Base-by-base conservation (phyloP, 2,888 invertebrate genomes). In the Ecliptopera silaceata region DNA sequence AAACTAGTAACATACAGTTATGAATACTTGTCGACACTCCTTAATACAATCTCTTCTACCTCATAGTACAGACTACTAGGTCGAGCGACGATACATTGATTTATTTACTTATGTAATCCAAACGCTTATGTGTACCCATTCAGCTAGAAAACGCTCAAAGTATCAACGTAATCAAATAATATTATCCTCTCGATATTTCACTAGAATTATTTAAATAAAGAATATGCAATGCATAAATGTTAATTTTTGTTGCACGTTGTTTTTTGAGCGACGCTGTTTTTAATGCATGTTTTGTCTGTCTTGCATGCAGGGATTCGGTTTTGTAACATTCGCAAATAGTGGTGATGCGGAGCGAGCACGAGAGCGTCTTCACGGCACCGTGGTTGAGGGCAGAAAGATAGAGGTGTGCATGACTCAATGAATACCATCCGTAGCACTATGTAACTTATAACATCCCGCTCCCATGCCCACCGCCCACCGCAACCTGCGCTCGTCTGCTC, bases 291-390 rank as follows among this genome's bases (percentile, higher is more conserved):
- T 95, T 96, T 96, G 95, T 96, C 95, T 96, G 96, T 97, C 96
- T 94, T 96, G 96, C 97, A 97, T 97, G 96, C 97, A 99, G 99
- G 99, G 99, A 95, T 99, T 99, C 96, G 99, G 99, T 96, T 99
- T 99, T 97, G 99, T 99, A 96, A 99, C 99, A 96, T 99, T 99
- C 97, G 98, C 98, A 96, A 98, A 97, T 96, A 98, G 98, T 95
- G 97, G 96, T 95, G 99, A 99, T 95, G 99, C 99, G 94, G 99
- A 99, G 96, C 97, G 97, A 95, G 99, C 99, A 96, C 98, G 99
- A 95, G 98, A 98, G 96, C 98, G 98, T 96, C 97, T 99, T 95
- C 99, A 99, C 96, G 99, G 99, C 96, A 98, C 98, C 95, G 98
- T 99, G 96, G 98, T 99, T 96, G 99, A 99, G 97, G 99, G 99